phyloP scores from a whole-genome alignment of 2,113 vertebrate genomes.

The Hypanus sabinus region DNA sequence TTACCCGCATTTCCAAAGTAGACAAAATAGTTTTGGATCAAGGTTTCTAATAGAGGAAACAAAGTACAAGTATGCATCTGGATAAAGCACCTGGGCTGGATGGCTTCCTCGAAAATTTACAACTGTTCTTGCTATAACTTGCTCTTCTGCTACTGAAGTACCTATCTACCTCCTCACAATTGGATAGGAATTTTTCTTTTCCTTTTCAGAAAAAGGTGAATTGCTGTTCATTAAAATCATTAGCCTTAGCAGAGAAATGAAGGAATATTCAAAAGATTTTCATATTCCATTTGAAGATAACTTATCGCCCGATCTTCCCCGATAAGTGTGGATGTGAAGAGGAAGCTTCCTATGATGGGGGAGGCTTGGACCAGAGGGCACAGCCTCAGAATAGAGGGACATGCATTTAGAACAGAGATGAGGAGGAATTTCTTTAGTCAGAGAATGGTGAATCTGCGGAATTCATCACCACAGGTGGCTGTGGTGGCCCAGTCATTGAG shows the following conservation, averaged over 20 bases:
- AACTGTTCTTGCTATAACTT: background rate
- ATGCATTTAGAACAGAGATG: no score
- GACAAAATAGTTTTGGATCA: conserved; percentile 21
- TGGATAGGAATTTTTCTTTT: background rate
- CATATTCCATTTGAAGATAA: background rate
- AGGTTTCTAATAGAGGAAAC: conserved; percentile 31
- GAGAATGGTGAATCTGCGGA: no score
- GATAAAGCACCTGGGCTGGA: background rate
- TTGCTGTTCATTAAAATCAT: background rate
- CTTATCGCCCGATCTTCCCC: background rate
- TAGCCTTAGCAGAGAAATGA: background rate
- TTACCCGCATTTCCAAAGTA: conserved; percentile 5
- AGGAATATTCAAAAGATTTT: background rate
- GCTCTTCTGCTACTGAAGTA: background rate
- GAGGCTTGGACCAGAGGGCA: no score
- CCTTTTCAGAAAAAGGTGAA: background rate
- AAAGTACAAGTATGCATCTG: background rate
- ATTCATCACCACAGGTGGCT: no score
- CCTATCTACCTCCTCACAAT: background rate
- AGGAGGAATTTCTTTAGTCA: no score
- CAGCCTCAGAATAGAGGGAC: no score
- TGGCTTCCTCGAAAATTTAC: conserved; percentile 10
- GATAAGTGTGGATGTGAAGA: no score
- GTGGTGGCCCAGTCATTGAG: no score
- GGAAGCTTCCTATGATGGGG: no score